phyloP scores from a whole-genome alignment of 2,888 invertebrate genomes.

The Hirtodrosophila cameraria region DNA sequence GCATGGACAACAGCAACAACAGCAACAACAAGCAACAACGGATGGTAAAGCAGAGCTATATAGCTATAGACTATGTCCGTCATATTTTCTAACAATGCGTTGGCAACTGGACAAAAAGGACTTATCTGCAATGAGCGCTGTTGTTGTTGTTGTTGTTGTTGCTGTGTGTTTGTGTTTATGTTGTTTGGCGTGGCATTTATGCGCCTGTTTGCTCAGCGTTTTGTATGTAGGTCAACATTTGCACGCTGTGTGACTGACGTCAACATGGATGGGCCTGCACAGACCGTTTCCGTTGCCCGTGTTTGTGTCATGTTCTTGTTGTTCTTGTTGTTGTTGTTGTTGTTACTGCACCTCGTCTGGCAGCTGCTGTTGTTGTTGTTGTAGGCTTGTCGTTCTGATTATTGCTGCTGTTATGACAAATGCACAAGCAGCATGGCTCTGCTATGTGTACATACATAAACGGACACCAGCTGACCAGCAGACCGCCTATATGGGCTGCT shows the following conservation, averaged over 20 bases:
- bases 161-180: constrained; percentile 33
- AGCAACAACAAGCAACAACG: too few species aligned
- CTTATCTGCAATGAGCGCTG: constrained; percentile 55
- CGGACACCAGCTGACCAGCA: constrained; percentile 66
- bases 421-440: constrained; percentile 39
- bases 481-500: constrained; percentile 7
- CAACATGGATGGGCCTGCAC: constrained; percentile 70
- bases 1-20: constrained; percentile 14
- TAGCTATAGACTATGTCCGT: constrained; percentile 46
- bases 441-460: constrained; percentile 20
- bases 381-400: constrained; percentile 62
- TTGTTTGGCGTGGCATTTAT: constrained; percentile 71
- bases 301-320: constrained; percentile 29
- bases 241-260: constrained; percentile 76
- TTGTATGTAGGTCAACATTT: constrained; percentile 79
- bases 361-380: constrained; percentile 32
- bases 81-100: constrained; percentile 72
- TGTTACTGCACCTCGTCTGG: constrained; percentile 51
- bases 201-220: constrained; percentile 75
- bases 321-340: constrained; percentile 37
- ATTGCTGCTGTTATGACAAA: constrained; percentile 70
- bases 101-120: constrained; percentile 65
- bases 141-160: constrained; percentile 34
- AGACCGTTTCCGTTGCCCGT: constrained; percentile 72
- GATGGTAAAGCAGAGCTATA: too few species aligned